phyloP scores from a whole-genome alignment of 1,140 invertebrate genomes.

The Aleiodes sp. region DNA sequence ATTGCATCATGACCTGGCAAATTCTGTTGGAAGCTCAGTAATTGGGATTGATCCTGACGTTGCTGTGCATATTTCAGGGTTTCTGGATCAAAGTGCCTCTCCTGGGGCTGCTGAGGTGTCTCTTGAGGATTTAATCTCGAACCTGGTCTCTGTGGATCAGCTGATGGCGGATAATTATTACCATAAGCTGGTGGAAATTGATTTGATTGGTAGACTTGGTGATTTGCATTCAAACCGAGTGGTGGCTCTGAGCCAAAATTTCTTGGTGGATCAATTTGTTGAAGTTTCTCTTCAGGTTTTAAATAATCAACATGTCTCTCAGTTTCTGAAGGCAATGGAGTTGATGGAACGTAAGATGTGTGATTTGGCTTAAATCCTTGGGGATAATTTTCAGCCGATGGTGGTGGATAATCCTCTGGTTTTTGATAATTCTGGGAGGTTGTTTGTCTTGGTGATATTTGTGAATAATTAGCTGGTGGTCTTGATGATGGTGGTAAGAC shows the following conservation, averaged over 20 bases:
- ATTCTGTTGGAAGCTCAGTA: constrained; percentile 55
- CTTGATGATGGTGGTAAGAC: not conserved
- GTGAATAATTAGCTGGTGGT: constrained; percentile 39
- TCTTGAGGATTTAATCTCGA: constrained; percentile 45
- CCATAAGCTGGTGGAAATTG: constrained; percentile 47
- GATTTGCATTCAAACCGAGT: constrained; percentile 48
- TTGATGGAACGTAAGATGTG: constrained; percentile 42
- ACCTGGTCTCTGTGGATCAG: constrained; percentile 39
- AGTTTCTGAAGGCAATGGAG: constrained; percentile 40
- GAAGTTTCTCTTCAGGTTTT: constrained; percentile 55
- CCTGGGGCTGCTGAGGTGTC: constrained; percentile 41
- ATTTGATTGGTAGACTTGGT: constrained; percentile 54
- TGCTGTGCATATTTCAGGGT: constrained; percentile 48
- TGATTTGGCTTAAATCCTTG: constrained; percentile 55
- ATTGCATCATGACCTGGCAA: constrained; percentile 51
- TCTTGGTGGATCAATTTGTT: constrained; percentile 47
- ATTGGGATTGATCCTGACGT: constrained; percentile 48
- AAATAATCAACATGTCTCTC: constrained; percentile 50
- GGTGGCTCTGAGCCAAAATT: constrained; percentile 46
- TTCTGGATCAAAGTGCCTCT: constrained; percentile 39
- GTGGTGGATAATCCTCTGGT: constrained; percentile 42
- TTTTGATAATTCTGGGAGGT: constrained; percentile 22
- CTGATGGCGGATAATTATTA: constrained; percentile 41
- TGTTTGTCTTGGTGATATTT: constrained; percentile 39
- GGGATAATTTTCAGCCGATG: constrained; percentile 39